Conservation (phyloP, 64 coral and sea anemone species). For the Catalaphyllia jardinei region DNA sequence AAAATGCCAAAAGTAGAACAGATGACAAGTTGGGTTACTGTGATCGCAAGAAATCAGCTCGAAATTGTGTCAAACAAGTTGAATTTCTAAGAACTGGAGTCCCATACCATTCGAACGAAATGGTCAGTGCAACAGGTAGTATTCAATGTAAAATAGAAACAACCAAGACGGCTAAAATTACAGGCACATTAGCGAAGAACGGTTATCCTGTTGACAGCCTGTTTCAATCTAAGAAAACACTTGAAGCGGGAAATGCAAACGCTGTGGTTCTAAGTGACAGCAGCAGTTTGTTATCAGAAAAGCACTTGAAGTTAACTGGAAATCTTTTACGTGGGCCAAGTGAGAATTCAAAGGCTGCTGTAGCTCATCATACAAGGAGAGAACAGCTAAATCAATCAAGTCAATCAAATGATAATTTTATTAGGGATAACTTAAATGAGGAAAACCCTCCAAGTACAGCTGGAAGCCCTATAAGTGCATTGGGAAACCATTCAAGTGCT, state of each 20-base stretch:
- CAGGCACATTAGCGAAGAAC: neutral
- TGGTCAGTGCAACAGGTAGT: neutral
- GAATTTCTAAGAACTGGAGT: neutral
- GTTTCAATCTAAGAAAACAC: neutral
- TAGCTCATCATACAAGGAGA: neutral
- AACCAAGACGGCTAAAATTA: neutral
- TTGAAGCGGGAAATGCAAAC: neutral
- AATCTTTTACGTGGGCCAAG: neutral
- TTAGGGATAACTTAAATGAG: neutral
- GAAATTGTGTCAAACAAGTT: neutral
- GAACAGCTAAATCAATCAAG: neutral
- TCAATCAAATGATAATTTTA: neutral
- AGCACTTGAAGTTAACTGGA: neutral
- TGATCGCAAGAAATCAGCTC: neutral
- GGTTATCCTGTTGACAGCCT: neutral
- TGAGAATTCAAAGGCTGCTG: neutral
- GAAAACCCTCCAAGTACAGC: neutral
- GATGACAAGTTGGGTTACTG: neutral
- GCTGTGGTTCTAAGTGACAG: neutral
- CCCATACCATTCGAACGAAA: neutral
- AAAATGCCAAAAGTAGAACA: neutral
- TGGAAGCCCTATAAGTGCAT: neutral
- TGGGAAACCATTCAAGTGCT: too few species aligned
- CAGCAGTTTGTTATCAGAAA: neutral
- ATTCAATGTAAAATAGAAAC: neutral